Evolutionary conservation across 2,113 vertebrate species (phyloP), one percentile per base, ranked within the genome.

Genomic region (Prunella himalayana): DNA sequence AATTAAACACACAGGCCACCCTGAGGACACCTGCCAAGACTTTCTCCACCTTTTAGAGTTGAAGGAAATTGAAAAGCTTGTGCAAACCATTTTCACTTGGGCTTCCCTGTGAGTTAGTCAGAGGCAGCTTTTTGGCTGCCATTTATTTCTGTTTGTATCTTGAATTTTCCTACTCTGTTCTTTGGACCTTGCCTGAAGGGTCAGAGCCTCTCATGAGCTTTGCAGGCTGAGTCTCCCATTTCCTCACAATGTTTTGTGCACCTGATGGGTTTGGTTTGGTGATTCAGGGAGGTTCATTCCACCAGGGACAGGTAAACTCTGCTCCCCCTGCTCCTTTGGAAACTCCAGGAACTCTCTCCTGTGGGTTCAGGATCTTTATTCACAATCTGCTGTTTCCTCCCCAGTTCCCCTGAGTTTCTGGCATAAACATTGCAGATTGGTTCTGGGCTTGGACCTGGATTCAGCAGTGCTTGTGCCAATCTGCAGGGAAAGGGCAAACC

Each of bases 401-500:
- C 1, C 4, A 0, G 6, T 19, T 56, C 17, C 49, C 25, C 23
- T 5, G 28, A 45, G 45, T 41, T 81, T 49, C 51, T 84, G 63
- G 7, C 35, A 9, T 13, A 14, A 70, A 41, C 2, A 0, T 2
- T 65, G 45, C 15, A 37, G 72, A 13, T 5, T 2, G 31, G 37
- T 57, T 4, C 11, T 13, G 9, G 54, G 25, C 13, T 50, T 50
- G 61, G 42, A 7, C 33, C 17, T 51, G 44, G 39, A 33, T 33
- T 63, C 39, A 51, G 51, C 2, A 66, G 15, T 1, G 6, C 13
- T 88, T 27, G 16, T 70, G 76, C n/a, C 59, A 57, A 5, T 20
- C 45, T 86, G 50, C 37, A 81, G 80, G 42, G 77, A 77, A 80
- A 73, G 41, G 44, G 44, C 9, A 37, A 19, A 20, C n/a, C 24